These are phyloP conservation scores for Semnornis frantzii DNA, from an alignment of 2,113 vertebrate genomes.

Conservation along the genomic window DNA sequence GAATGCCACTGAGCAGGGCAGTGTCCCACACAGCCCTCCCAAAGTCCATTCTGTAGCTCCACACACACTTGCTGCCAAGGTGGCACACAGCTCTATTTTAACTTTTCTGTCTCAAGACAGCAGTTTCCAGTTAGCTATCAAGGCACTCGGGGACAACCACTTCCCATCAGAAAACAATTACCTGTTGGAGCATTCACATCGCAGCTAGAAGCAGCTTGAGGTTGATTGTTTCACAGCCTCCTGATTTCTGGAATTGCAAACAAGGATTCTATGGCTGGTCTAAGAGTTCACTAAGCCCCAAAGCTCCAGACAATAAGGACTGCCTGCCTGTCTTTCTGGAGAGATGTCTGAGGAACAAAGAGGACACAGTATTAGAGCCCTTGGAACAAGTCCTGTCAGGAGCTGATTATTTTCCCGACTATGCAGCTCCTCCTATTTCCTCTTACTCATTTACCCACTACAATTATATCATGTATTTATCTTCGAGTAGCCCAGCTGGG, in stretches of 20 bases:
- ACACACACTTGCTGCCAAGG: not conserved
- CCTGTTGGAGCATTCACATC: not conserved
- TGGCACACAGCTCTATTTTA: not conserved
- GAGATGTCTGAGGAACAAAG: not conserved
- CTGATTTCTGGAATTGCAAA: not conserved
- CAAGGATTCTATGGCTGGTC: not conserved
- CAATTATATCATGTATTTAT: not conserved
- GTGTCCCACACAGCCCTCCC: not conserved
- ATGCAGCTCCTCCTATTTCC: constrained; percentile 24
- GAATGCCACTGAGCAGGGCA: not conserved
- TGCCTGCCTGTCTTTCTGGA: not conserved
- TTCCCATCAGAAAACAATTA: not conserved
- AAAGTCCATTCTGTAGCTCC: not conserved
- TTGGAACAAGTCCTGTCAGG: not conserved
- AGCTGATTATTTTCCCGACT: constrained; percentile 20
- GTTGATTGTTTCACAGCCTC: not conserved
- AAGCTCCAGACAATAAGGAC: not conserved
- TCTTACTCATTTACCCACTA: constrained; percentile 34
- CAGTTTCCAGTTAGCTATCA: not conserved
- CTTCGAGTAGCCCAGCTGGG: not conserved
- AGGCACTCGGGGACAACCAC: not conserved
- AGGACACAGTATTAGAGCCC: not conserved
- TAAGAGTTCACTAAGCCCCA: not conserved
- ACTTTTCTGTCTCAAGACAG: not conserved
- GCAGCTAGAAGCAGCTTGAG: not conserved